These are phyloP conservation scores for Cerastis leucographa DNA, from an alignment of 2,888 invertebrate species.

Conservation along the genomic window DNA sequence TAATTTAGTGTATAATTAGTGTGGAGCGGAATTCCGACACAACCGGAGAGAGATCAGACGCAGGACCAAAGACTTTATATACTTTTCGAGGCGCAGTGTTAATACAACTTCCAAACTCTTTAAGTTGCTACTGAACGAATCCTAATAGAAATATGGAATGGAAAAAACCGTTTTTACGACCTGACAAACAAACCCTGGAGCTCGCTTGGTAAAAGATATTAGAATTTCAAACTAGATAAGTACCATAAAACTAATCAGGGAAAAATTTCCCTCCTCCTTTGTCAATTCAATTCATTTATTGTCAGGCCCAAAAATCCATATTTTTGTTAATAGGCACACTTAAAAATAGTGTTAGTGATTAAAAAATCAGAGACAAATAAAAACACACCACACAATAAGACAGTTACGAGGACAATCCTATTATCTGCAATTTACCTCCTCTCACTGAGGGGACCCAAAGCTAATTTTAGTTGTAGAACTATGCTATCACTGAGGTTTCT, in stretches of 20 bases:
- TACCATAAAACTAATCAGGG: slow-evolving; percentile 6
- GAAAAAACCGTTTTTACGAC: background rate
- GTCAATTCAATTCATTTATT: too few species aligned
- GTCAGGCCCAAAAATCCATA: too few species aligned
- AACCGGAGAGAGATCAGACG: background rate
- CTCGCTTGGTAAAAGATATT: background rate
- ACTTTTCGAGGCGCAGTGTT: background rate
- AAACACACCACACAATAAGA: too few species aligned
- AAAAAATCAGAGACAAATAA: too few species aligned
- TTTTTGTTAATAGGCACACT: too few species aligned
- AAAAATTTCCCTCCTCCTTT: background rate
- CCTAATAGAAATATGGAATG: background rate
- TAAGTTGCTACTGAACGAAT: background rate
- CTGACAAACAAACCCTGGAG: background rate
- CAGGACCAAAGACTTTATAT: background rate
- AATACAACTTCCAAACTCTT: background rate
- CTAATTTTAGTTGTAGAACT: slow-evolving; percentile 14
- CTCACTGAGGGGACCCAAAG: background rate
- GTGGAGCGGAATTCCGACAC: background rate
- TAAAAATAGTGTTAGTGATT: too few species aligned
- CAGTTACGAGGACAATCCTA: too few species aligned
- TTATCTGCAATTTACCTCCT: too few species aligned
- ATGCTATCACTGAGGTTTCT: background rate
- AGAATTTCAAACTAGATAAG: background rate
- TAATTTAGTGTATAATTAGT: too few species aligned